Base-by-base conservation (phyloP, 2,888 invertebrate genomes). In the Lasius platythorax region DNA sequence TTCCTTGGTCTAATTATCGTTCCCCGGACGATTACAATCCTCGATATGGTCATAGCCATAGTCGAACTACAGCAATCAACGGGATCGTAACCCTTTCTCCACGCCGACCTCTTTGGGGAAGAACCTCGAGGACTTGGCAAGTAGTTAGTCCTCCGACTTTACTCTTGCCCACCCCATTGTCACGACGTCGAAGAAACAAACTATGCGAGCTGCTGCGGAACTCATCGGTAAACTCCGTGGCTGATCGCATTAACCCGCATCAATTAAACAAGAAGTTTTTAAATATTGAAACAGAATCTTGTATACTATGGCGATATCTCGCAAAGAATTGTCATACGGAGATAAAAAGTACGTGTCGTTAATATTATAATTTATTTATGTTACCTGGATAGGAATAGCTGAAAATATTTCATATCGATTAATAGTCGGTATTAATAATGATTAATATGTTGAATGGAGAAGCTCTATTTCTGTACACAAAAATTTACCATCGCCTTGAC, bases 111-210 rank as follows among this genome's bases (percentile, higher is more conserved):
- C 88, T 87, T 84, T 76, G 82, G 83, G 85, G 86, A 88, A 88
- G 90, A 91, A 91, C 90, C 92, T 93, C 89, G 92, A 93, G 91
- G 91, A 93, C 92, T 93, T 93, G 85, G 92, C 92, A 93, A 93
- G 93, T 93, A 93, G 93, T 93, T 92, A 91, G 91, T 93, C 90
- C 91, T 90, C 83, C 84, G 86, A 91, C 85, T 90, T 91, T 88
- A 88, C 83, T 89, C 89, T 87, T 87, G 75, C 87, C 56, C 86
- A 82, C 81, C 82, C 70, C 82, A 68, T 84, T 86, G 74, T 78
- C 72, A 68, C 61, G 68, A 87, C 70, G 37, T 63, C 76, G 82
- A 90, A 92, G 91, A 91, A 91, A 91, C 87, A 86, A 87, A 89
- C 88, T 86, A 79, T 87, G 87, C 81, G 70, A 64, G 64, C 46